These are phyloP conservation scores for Okamejei kenojei DNA, from an alignment of 2,797 vertebrate species.

Conservation along the genomic window DNA sequence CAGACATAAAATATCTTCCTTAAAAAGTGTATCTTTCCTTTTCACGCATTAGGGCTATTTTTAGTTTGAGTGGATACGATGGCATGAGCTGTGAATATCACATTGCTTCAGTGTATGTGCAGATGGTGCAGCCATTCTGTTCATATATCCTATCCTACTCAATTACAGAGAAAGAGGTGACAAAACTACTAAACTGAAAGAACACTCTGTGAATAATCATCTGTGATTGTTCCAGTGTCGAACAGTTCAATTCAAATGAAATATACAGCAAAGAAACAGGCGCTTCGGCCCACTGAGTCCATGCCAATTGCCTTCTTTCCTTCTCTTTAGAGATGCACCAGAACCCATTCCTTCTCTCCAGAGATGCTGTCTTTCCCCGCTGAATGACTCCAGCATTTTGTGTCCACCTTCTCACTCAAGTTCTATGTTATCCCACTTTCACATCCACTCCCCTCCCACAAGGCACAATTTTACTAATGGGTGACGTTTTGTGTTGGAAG, in stretches of 20 bases:
- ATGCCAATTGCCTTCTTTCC: too few species aligned
- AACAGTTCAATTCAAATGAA: neutral
- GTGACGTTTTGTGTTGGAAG: too few species aligned
- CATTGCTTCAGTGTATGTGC: neutral
- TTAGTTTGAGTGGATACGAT: neutral
- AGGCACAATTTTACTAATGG: too few species aligned
- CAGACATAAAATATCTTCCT: neutral
- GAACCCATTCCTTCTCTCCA: too few species aligned
- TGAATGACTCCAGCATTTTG: too few species aligned
- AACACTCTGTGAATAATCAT: neutral
- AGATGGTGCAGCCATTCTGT: neutral
- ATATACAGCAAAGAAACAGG: too few species aligned
- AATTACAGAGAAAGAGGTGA: neutral
- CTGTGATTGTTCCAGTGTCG: neutral
- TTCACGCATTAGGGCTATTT: neutral
- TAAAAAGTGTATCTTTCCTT: neutral
- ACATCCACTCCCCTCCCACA: too few species aligned
- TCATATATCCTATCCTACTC: neutral
- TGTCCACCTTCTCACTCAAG: too few species aligned
- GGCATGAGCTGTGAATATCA: neutral
- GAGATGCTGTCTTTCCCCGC: too few species aligned
- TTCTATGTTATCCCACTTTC: too few species aligned
- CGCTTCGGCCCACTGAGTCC: too few species aligned
- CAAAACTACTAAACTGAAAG: neutral
- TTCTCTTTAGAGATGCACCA: too few species aligned